phyloP scores from a whole-genome alignment of 2,113 vertebrate genomes.

The Bungarus multicinctus region DNA sequence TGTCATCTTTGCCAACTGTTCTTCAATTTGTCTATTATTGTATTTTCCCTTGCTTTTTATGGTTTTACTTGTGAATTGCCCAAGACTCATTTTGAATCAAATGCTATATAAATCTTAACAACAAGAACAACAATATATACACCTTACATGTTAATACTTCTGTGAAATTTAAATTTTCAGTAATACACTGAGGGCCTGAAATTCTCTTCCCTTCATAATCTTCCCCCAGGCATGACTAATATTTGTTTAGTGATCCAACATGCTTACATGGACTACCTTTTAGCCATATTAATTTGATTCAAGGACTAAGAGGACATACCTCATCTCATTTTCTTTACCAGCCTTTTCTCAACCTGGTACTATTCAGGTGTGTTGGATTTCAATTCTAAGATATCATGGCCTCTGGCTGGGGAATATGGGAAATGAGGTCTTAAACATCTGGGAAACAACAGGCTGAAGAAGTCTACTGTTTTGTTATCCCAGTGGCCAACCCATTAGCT shows the following conservation, averaged over 20 bases:
- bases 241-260: background rate
- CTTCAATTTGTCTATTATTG: background rate
- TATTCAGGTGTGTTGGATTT: background rate
- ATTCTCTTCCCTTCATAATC: background rate
- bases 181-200: background rate
- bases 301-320: background rate
- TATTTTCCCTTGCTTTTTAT: background rate
- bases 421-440: background rate
- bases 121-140: background rate
- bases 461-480: background rate
- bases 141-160: background rate
- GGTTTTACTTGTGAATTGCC: background rate
- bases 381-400: background rate
- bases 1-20: background rate
- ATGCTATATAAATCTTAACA: background rate
- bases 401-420: background rate
- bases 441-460: background rate
- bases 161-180: background rate
- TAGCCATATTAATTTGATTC: background rate
- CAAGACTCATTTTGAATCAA: background rate
- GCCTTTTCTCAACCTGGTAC: background rate
- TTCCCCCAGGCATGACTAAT: background rate
- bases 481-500: background rate
- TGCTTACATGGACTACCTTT: background rate
- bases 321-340: background rate